Base-by-base conservation (phyloP, 2,888 invertebrate genomes). In the Leucania comma region DNA sequence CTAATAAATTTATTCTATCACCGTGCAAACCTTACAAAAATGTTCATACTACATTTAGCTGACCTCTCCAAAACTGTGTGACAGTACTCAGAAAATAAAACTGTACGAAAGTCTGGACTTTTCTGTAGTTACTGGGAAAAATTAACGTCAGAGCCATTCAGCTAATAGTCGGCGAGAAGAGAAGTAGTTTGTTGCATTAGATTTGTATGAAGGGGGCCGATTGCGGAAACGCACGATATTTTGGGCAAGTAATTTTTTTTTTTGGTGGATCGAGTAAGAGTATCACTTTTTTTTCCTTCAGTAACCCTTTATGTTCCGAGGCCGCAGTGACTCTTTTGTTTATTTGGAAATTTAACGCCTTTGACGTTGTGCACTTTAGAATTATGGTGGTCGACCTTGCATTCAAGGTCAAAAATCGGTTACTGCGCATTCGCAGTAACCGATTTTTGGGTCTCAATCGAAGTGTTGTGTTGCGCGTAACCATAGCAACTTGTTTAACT, bases 111-210 rank as follows among this genome's bases (percentile, higher is more conserved):
- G 48, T 67, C 72, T 68, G 66, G 70, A 68, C 51, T 48, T 50
- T 42, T 26, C 67, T 78, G 78, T 81, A n/a, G n/a, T n/a, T n/a
- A 71, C 75, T 81, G 83, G 80, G 86, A 86, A 88, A 88, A 90
- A 90, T 86, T 84, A 85, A 82, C 76, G 86, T 85, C 85, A 78
- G 65, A 73, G 46, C 75, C 72, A 84, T 87, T 86, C 81, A 76
- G 72, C 86, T 89, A 90, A 89, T 89, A 88, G 87, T 77, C 80
- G 83, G 84, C 83, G 83, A 69, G 81, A 83, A 81, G 84, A 83
- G 86, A 57, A 87, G 87, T 87, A 87, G 88, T 88, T 89, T 87
- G 87, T 87, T 85, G 86, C 85, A 86, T 89, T 89, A 85, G 86
- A 82, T 86, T 87, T 85, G 81, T 82, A 81, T 81, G 77, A 80